These are phyloP conservation scores for Chaetodon trifascialis DNA, from an alignment of 2,113 vertebrate species.

Conservation along the genomic window DNA sequence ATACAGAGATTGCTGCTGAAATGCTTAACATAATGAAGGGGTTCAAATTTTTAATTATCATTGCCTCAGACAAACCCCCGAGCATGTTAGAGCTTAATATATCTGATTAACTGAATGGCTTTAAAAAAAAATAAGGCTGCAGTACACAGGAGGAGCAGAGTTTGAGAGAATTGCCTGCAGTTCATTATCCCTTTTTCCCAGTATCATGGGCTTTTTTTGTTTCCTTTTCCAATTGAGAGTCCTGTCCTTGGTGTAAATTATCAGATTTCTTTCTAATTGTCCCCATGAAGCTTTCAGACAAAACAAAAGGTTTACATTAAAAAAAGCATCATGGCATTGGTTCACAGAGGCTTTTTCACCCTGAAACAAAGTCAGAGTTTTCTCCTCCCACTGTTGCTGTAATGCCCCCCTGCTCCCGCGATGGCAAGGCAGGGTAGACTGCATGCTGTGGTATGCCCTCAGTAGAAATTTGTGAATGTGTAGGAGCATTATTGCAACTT, in stretches of 20 bases:
- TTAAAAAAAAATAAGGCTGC: too few relatives aligned
- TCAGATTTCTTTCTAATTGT: background rate
- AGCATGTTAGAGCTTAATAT: slow-evolving; percentile 61
- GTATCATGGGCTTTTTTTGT: too few relatives aligned
- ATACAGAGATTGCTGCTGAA: slow-evolving; percentile 37
- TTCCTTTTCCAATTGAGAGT: background rate
- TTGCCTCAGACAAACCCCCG: slow-evolving; percentile 54
- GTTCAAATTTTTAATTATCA: slow-evolving; percentile 5
- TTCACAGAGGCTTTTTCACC: slow-evolving; percentile 20
- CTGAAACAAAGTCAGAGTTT: slow-evolving; percentile 50
- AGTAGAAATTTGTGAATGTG: slow-evolving; percentile 82
- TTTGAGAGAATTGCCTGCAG: too few relatives aligned
- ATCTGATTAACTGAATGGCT: background rate
- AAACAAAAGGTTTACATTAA: slow-evolving; percentile 1
- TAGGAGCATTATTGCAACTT: slow-evolving; percentile 79
- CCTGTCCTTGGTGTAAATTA: background rate
- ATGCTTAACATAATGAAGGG: slow-evolving; percentile 24
- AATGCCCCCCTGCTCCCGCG: slow-evolving; percentile 69
- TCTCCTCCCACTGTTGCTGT: slow-evolving; percentile 79
- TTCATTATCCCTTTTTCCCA: too few relatives aligned
- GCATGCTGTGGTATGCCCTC: slow-evolving; percentile 82
- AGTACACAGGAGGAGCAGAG: too few relatives aligned
- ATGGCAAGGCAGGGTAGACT: slow-evolving; percentile 79
- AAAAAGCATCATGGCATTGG: slow-evolving; percentile 27
- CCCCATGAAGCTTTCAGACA: background rate